Evolutionary conservation across 1,140 invertebrate genomes (phyloP).

Genomic region (Neodiprion fabricii): DNA sequence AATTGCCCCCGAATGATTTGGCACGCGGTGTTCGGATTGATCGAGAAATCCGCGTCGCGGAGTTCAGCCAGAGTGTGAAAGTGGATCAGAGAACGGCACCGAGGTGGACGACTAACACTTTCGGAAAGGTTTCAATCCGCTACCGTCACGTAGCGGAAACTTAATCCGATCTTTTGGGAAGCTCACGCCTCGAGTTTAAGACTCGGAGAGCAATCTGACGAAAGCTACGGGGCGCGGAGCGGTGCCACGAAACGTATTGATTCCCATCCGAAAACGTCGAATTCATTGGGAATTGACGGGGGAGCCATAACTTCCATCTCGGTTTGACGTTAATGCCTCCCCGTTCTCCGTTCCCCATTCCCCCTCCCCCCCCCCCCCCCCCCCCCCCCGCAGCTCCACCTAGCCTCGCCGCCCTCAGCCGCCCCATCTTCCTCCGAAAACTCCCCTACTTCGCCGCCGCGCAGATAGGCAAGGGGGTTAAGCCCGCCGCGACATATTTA

Average conservation of each 20-base stretch:
- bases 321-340: constrained; percentile 62
- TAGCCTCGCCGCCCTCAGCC: background rate
- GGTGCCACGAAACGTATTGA: constrained; percentile 53
- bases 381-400: background rate
- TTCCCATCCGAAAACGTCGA: constrained; percentile 59
- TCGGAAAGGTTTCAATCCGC: background rate
- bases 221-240: constrained; percentile 28
- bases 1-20: no score
- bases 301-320: constrained; percentile 62
- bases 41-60: no score
- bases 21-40: no score
- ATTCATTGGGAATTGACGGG: constrained; percentile 64
- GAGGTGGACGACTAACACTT: background rate
- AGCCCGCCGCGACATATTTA: constrained; percentile 62
- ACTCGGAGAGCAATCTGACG: constrained; percentile 6
- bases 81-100: no score
- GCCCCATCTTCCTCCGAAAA: background rate
- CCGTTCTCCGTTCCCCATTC: constrained; percentile 26
- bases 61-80: no score
- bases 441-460: constrained; percentile 8
- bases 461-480: constrained; percentile 57
- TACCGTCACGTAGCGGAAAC: constrained; percentile 7
- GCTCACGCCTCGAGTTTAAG: background rate
- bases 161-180: constrained; percentile 1
- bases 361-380: background rate